Conservation (phyloP, 2,797 vertebrate species). For the Hypotaenidia philippensis region DNA sequence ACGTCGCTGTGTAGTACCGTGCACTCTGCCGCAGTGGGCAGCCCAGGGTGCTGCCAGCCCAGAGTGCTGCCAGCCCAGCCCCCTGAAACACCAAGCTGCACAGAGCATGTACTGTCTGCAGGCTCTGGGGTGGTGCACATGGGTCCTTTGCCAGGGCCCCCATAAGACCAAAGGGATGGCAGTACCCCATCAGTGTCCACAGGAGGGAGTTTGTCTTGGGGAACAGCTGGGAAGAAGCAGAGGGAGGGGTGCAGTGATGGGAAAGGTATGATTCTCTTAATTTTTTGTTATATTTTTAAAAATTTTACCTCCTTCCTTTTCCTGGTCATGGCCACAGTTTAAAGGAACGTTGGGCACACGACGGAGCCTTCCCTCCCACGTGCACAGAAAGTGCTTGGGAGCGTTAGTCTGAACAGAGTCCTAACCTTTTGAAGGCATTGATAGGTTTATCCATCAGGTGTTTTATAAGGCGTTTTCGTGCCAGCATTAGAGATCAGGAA, state of each 20-base stretch:
- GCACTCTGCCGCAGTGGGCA: not conserved
- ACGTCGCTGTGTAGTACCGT: rapidly evolving
- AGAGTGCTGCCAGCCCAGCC: not conserved
- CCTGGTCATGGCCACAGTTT: not conserved
- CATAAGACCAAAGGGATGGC: not conserved
- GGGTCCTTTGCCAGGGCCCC: not conserved
- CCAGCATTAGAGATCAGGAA: slow-evolving; percentile 27
- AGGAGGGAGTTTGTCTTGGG: not conserved
- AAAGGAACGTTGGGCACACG: not conserved
- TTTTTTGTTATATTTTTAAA: too few species aligned
- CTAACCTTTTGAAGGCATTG: slow-evolving; percentile 61
- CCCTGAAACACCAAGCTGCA: not conserved
- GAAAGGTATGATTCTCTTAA: not conserved
- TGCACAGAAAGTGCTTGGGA: not conserved
- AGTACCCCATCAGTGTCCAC: not conserved
- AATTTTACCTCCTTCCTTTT: not conserved
- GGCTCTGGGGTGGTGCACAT: not conserved
- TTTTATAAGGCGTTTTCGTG: slow-evolving; percentile 45
- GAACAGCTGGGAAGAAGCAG: not conserved
- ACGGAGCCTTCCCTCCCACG: rapidly evolving
- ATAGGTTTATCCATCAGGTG: not conserved
- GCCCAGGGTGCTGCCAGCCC: not conserved
- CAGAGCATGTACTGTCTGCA: rapidly evolving
- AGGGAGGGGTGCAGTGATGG: not conserved
- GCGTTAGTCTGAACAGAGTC: slow-evolving; percentile 44